Evolutionary conservation across 2,888 invertebrate species (phyloP).

Genomic region (Drosophila kuntzei): DNA sequence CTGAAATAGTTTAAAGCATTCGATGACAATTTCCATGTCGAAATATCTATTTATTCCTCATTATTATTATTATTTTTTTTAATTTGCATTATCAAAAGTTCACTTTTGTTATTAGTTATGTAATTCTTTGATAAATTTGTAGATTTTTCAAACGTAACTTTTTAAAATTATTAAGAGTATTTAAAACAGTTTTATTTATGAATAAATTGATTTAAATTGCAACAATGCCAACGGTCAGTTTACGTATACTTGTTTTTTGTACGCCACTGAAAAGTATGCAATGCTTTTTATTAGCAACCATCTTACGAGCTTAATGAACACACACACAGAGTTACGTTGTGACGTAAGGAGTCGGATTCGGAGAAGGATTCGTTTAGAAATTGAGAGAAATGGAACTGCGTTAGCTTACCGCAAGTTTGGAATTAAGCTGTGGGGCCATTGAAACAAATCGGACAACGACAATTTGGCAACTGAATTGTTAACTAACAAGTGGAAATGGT

Average conservation of each 20-base stretch:
- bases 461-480: constrained; percentile 25
- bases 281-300: not conserved
- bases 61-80: too few relatives aligned
- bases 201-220: not conserved
- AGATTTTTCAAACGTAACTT: not conserved
- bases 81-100: too few relatives aligned
- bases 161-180: too few relatives aligned
- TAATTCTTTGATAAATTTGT: not conserved
- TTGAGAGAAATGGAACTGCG: not conserved
- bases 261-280: constrained; percentile 36
- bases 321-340: constrained; percentile 14
- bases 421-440: constrained; percentile 12
- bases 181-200: not conserved
- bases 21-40: too few relatives aligned
- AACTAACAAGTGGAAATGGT: constrained; percentile 7
- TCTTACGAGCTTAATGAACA: not conserved
- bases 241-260: constrained; percentile 6
- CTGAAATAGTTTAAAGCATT: too few relatives aligned
- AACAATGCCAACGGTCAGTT: not conserved
- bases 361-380: constrained; percentile 4
- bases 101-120: too few relatives aligned
- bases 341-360: constrained; percentile 5
- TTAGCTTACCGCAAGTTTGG: constrained; percentile 28
- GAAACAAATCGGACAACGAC: constrained; percentile 12
- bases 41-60: too few relatives aligned